A percentile compares a stretch with the other conserved stretches of the same genome.
These are phyloP conservation scores for Machimus atricapillus DNA, from an alignment of 2,888 invertebrate species.

Conservation along the genomic window DNA sequence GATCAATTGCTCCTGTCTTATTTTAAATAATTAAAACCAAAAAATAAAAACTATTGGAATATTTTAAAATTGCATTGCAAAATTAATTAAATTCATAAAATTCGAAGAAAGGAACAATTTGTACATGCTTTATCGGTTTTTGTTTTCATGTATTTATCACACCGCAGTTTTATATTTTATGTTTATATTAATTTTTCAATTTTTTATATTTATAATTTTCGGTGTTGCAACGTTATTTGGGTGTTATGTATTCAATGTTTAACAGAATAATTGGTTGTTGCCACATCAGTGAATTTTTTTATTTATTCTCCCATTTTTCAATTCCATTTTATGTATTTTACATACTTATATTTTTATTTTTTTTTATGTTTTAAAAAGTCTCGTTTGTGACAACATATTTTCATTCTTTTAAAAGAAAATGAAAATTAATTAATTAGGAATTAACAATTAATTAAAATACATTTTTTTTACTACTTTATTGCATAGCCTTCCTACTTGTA, in stretches of 20 bases:
- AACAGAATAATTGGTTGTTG: conserved; percentile 29
- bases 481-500: background rate
- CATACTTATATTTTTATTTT: too few relatives aligned
- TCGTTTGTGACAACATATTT: background rate
- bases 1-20: background rate
- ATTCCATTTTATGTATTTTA: background rate
- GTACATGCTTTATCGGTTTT: background rate
- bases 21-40: background rate
- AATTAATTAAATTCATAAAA: too few relatives aligned
- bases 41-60: background rate
- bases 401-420: background rate
- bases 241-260: conserved; percentile 38
- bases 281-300: background rate
- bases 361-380: background rate
- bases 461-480: background rate
- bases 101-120: background rate
- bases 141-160: background rate
- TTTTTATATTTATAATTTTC: background rate
- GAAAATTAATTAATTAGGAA: background rate
- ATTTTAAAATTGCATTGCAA: background rate
- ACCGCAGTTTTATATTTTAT: background rate
- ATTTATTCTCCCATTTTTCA: background rate
- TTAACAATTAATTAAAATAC: background rate
- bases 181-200: background rate
- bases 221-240: conserved; percentile 31